A percentile compares a stretch with the other conserved stretches of the same genome.
Conservation (phyloP, 2,888 invertebrate genomes). For the Carterocephalus palaemon region DNA sequence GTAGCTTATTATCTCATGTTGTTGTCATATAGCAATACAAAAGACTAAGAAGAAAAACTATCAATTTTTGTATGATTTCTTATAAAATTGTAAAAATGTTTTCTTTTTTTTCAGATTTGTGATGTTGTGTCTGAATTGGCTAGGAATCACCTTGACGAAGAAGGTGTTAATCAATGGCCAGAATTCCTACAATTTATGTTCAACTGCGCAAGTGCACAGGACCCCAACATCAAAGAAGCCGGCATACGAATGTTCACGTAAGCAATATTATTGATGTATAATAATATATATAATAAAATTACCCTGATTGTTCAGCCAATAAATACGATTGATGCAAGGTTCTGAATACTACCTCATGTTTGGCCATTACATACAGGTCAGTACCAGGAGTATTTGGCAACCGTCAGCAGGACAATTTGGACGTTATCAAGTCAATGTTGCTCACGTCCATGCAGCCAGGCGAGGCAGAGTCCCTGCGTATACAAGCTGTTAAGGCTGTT, state of each 20-base stretch:
- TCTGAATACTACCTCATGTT: too few species aligned
- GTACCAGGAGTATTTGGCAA: slow-evolving; percentile 99
- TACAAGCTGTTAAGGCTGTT: slow-evolving; percentile 90
- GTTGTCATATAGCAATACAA: too few species aligned
- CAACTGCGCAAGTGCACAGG: slow-evolving; percentile 92
- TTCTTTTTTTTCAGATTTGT: slow-evolving; percentile 80
- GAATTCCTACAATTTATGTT: slow-evolving; percentile 97
- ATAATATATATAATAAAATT: too few species aligned
- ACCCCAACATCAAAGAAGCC: slow-evolving; percentile 91
- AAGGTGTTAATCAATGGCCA: slow-evolving; percentile 97
- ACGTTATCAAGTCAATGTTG: slow-evolving; percentile 97
- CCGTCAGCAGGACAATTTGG: slow-evolving; percentile 93
- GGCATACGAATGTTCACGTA: slow-evolving; percentile 96
- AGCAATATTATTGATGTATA: slow-evolving; percentile 47
- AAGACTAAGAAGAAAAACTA: too few species aligned
- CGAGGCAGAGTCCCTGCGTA: slow-evolving; percentile 85
- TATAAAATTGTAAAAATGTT: too few species aligned
- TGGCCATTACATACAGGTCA: slow-evolving; percentile 73
- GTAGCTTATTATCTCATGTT: too few species aligned
- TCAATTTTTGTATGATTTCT: too few species aligned
- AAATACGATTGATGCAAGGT: too few species aligned
- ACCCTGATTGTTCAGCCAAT: too few species aligned
- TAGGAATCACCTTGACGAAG: slow-evolving; percentile 95
- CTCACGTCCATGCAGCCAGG: slow-evolving; percentile 87
- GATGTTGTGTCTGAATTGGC: slow-evolving; percentile 98